These are phyloP conservation scores for Mallotus villosus DNA, from an alignment of 2,797 vertebrate genomes.

Conservation along the genomic window DNA sequence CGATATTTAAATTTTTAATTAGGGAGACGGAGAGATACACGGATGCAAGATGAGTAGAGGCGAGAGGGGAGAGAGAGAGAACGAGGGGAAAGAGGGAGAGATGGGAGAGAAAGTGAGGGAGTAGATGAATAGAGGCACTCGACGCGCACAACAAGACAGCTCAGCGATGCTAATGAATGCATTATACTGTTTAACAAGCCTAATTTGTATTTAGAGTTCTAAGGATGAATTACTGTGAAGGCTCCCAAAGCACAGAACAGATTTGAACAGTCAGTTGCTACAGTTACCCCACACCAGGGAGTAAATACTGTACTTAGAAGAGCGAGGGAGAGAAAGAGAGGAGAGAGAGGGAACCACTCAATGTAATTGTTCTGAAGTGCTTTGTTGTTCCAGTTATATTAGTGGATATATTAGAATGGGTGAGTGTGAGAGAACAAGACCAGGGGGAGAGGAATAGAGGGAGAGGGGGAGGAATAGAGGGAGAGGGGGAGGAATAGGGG, in stretches of 20 bases:
- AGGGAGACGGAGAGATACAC: constrained; percentile 49
- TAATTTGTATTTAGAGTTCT: constrained; percentile 68
- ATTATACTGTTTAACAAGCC: constrained; percentile 63
- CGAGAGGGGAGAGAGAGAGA: constrained; percentile 5
- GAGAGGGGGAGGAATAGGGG: not conserved
- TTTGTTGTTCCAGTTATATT: constrained; percentile 53
- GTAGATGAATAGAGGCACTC: constrained; percentile 44
- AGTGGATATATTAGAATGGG: constrained; percentile 17
- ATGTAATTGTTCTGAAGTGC: constrained; percentile 50
- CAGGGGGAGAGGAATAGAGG: not conserved
- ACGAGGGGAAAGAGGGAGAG: constrained; percentile 6
- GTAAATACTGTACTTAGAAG: constrained; percentile 46
- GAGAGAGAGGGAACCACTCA: constrained; percentile 8
- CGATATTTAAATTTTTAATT: constrained; percentile 60
- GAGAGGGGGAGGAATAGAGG: not conserved
- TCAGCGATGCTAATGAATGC: constrained; percentile 58
- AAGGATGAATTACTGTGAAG: constrained; percentile 58
- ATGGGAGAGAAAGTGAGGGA: constrained; percentile 16
- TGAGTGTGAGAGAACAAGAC: constrained; percentile 15
- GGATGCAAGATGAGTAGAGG: constrained; percentile 25
- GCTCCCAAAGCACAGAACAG: constrained; percentile 55
- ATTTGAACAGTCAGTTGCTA: constrained; percentile 52
- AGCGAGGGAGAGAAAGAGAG: constrained; percentile 8
- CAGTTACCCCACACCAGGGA: constrained; percentile 46
- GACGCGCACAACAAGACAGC: constrained; percentile 46